phyloP scores from a whole-genome alignment of 1,140 invertebrate genomes.

The Cotesia chilonis region DNA sequence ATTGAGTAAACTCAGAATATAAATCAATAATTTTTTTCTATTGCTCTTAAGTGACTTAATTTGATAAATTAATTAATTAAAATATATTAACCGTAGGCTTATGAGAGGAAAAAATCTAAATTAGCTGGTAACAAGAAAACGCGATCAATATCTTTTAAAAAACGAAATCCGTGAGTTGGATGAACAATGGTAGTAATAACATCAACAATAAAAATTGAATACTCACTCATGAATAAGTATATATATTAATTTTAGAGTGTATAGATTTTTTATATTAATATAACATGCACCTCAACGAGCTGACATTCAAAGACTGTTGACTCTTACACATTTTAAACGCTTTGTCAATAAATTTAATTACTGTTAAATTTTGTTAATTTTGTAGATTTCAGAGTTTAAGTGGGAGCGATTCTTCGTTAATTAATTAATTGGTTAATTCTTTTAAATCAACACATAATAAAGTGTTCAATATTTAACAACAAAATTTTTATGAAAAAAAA shows the following conservation, averaged over 20 bases:
- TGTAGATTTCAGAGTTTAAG: background rate
- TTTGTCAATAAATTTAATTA: constrained; percentile 3
- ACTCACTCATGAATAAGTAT: background rate
- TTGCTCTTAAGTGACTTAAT: background rate
- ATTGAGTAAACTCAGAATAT: too few relatives aligned
- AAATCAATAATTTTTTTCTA: too few relatives aligned
- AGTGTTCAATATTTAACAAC: too few relatives aligned
- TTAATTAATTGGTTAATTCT: too few relatives aligned
- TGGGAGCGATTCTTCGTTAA: too few relatives aligned
- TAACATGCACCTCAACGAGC: constrained; percentile 22
- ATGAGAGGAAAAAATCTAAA: background rate
- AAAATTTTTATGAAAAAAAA: too few relatives aligned
- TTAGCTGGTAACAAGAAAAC: background rate
- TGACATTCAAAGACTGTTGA: constrained; percentile 36
- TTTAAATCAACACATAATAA: too few relatives aligned
- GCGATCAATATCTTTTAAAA: background rate
- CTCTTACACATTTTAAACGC: constrained; percentile 17
- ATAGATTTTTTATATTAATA: constrained; percentile 34
- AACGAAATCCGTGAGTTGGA: background rate
- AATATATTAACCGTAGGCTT: constrained; percentile 13
- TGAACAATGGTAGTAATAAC: background rate
- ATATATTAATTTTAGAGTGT: constrained; percentile 34
- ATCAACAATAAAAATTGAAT: background rate
- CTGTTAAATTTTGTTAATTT: background rate
- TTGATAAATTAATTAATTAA: constrained; percentile 10